These are phyloP conservation scores for Phaetusa simplex DNA, from an alignment of 2,113 vertebrate species.

Conservation along the genomic window DNA sequence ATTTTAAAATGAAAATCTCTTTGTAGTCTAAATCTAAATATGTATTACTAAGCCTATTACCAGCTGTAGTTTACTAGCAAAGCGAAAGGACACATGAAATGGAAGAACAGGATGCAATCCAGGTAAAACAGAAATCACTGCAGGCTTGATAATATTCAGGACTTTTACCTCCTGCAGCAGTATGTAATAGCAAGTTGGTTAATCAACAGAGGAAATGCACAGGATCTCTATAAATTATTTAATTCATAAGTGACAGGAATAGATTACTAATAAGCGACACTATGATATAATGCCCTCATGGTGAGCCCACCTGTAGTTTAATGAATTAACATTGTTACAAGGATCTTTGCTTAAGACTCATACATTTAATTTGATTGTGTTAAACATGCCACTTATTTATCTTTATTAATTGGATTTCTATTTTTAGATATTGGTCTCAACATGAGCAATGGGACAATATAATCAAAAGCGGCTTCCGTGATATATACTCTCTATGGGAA, in stretches of 20 bases:
- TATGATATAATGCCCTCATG: not conserved
- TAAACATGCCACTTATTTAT: slow-evolving; percentile 24
- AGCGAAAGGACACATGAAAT: not conserved
- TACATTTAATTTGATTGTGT: slow-evolving; percentile 16
- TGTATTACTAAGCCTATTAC: not conserved
- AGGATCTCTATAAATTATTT: slow-evolving; percentile 28
- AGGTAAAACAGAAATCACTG: not conserved
- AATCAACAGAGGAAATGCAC: slow-evolving; percentile 43
- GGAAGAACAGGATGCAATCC: not conserved
- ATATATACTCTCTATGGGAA: not conserved
- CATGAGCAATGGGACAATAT: not conserved
- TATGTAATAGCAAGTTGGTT: slow-evolving; percentile 9
- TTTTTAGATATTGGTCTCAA: slow-evolving; percentile 33
- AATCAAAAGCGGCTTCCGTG: not conserved
- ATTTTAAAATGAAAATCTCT: not conserved
- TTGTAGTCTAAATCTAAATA: not conserved
- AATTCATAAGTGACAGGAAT: slow-evolving; percentile 40
- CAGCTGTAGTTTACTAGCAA: not conserved
- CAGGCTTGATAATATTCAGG: not conserved
- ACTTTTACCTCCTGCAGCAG: slow-evolving; percentile 1
- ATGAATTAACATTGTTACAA: slow-evolving; percentile 36
- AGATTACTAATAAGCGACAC: slow-evolving; percentile 29
- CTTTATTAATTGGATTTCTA: slow-evolving; percentile 48
- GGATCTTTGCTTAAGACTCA: slow-evolving; percentile 17
- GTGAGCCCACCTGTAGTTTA: not conserved